Percentiles rank a stretch among this genome's conserved stretches.
phyloP scores from a whole-genome alignment of 2,888 invertebrate species.

The Leucoma salicis region DNA sequence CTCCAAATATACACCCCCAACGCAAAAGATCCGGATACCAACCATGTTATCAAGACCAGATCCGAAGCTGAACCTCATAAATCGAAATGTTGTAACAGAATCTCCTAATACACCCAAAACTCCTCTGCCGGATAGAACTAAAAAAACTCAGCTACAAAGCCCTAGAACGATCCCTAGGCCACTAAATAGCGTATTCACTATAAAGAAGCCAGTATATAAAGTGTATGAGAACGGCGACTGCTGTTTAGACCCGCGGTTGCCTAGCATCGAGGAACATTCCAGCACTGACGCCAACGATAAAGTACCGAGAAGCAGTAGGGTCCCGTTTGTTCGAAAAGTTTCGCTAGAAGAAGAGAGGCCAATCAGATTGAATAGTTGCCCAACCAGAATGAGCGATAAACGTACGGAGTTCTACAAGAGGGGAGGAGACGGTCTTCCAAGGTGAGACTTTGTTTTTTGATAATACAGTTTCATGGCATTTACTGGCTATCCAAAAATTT shows the following conservation, averaged over 20 bases:
- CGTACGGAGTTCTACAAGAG: conserved; percentile 57
- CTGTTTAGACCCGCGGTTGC: conserved; percentile 53
- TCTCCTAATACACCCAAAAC: conserved; percentile 10
- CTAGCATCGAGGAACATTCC: conserved; percentile 71
- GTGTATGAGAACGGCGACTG: conserved; percentile 63
- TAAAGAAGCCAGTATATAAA: conserved; percentile 28
- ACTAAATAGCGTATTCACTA: conserved; percentile 18
- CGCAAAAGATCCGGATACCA: conserved; percentile 12
- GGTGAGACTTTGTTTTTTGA: conserved; percentile 43
- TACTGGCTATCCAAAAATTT: too few species aligned
- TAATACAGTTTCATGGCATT: too few species aligned
- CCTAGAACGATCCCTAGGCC: conserved; percentile 29
- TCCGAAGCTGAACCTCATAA: conserved; percentile 4
- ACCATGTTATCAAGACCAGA: conserved; percentile 3
- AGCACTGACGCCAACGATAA: conserved; percentile 42
- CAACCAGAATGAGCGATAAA: conserved; percentile 45
- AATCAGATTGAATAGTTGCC: conserved; percentile 48
- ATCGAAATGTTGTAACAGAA: conserved; percentile 1
- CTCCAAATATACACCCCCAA: conserved; percentile 6
- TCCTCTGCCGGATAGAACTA: conserved; percentile 13
- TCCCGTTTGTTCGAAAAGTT: conserved; percentile 41
- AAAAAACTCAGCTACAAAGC: conserved; percentile 31
- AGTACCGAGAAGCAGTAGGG: conserved; percentile 26
- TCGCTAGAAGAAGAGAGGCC: conserved; percentile 40
- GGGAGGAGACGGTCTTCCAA: conserved; percentile 61